Percentiles rank a stretch among this genome's conserved stretches.
Evolutionary conservation across 1,140 invertebrate species (phyloP).

Genomic region (Hylyphantes graminicola): DNA sequence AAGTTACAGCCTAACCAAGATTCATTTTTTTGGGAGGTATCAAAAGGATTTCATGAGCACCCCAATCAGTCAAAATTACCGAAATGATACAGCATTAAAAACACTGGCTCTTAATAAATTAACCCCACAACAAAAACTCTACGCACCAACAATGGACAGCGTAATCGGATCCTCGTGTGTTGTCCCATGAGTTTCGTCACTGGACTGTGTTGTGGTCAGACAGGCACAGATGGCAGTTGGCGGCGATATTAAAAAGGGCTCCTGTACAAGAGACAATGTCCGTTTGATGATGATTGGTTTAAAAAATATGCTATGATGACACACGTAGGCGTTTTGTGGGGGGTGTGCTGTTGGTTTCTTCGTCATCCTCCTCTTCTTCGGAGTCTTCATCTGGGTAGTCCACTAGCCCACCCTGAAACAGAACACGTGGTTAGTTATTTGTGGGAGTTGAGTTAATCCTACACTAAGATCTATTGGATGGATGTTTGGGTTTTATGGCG

Average conservation of each 20-base stretch:
- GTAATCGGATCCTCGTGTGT: not conserved
- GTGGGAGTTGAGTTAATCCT: no score
- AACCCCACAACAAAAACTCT: not conserved
- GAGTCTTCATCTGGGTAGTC: conserved; percentile 96
- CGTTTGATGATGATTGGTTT: conserved; percentile 14
- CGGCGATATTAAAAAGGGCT: conserved; percentile 24
- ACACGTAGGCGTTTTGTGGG: conserved; percentile 74
- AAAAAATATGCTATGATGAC: conserved; percentile 61
- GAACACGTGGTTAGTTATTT: not conserved
- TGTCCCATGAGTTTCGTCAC: conserved; percentile 12
- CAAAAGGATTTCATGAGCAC: not conserved
- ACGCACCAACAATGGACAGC: not conserved
- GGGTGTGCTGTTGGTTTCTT: conserved; percentile 71
- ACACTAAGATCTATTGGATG: no score
- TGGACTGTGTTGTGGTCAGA: conserved; percentile 34
- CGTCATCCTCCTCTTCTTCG: conserved; percentile 80
- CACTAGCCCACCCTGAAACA: conserved; percentile 81
- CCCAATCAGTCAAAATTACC: not conserved
- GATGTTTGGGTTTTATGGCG: no score
- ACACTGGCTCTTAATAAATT: not conserved
- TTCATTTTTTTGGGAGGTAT: no score
- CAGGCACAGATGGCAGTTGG: conserved; percentile 59
- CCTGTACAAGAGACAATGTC: conserved; percentile 32
- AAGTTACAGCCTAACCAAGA: no score
- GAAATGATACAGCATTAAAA: not conserved